Percentiles rank a stretch among this genome's conserved stretches.
Evolutionary conservation across 2,797 vertebrate species (phyloP).

Genomic region (Dromococcyx pavoninus): DNA sequence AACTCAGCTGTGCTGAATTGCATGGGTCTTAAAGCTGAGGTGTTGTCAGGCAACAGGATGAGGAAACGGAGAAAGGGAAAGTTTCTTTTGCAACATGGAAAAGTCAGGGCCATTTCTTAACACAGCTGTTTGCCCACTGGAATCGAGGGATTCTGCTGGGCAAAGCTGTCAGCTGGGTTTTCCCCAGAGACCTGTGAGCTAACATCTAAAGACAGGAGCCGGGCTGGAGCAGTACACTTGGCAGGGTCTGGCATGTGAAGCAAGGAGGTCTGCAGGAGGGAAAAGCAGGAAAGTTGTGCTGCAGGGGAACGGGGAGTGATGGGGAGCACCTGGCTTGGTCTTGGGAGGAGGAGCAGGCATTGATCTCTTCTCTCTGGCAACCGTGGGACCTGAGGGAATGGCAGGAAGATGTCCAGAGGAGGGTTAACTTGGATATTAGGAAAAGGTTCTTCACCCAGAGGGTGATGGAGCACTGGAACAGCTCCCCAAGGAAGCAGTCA

Average conservation of each 20-base stretch:
- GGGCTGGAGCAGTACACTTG: background rate
- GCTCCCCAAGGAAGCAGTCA: too few relatives aligned
- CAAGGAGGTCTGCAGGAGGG: background rate
- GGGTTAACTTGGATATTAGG: too few relatives aligned
- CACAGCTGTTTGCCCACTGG: background rate
- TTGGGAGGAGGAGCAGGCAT: background rate
- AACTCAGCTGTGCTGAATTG: background rate
- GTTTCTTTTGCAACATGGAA: background rate
- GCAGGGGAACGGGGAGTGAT: background rate
- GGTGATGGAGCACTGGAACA: too few relatives aligned
- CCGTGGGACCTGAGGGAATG: too few relatives aligned
- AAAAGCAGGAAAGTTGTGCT: background rate
- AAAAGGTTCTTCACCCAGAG: too few relatives aligned
- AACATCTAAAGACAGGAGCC: background rate
- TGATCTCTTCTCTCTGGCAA: too few relatives aligned
- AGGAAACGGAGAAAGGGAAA: background rate
- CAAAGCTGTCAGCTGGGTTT: background rate
- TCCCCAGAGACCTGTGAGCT: background rate
- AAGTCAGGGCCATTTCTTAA: background rate
- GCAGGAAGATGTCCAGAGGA: too few relatives aligned
- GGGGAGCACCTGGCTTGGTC: background rate
- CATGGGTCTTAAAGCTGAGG: background rate
- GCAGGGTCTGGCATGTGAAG: background rate
- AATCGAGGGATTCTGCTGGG: background rate
- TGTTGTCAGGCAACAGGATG: background rate